Evolutionary conservation across 2,888 invertebrate genomes (phyloP).

Genomic region (Neelides folsomi): DNA sequence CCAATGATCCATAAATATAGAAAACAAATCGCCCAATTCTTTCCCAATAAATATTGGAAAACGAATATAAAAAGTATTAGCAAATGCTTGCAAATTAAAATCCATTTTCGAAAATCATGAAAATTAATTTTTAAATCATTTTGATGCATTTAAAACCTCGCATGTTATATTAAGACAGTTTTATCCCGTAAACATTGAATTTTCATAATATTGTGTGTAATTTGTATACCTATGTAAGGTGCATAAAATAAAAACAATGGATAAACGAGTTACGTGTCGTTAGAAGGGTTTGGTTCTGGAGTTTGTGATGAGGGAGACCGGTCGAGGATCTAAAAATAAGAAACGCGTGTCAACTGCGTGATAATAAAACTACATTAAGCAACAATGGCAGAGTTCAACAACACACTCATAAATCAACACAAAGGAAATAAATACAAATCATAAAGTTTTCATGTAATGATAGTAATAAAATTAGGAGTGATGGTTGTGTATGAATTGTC

Average conservation of each 20-base stretch:
- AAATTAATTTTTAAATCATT: too few relatives aligned
- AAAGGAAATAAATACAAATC: neutral
- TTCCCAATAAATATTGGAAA: too few relatives aligned
- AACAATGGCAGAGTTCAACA: constrained; percentile 1
- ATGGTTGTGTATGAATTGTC: neutral
- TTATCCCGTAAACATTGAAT: too few relatives aligned
- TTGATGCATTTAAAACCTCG: too few relatives aligned
- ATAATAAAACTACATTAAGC: neutral
- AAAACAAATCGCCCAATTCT: too few relatives aligned
- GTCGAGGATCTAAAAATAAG: constrained; percentile 31
- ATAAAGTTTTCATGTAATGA: neutral
- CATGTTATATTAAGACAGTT: too few relatives aligned
- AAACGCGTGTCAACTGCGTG: constrained; percentile 2
- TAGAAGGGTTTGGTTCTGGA: constrained; percentile 27
- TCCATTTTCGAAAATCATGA: too few relatives aligned
- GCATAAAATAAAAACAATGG: constrained; percentile 8
- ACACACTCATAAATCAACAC: neutral
- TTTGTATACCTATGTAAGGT: constrained; percentile 1
- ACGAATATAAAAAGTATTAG: too few relatives aligned
- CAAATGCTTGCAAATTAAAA: too few relatives aligned
- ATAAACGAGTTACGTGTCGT: constrained; percentile 27
- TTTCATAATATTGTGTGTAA: neutral
- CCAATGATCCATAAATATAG: too few relatives aligned
- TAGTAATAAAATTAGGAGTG: neutral
- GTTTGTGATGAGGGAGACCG: constrained; percentile 32